Evolutionary conservation across 1,140 invertebrate species (phyloP).

Genomic region (Drosophila lini): DNA sequence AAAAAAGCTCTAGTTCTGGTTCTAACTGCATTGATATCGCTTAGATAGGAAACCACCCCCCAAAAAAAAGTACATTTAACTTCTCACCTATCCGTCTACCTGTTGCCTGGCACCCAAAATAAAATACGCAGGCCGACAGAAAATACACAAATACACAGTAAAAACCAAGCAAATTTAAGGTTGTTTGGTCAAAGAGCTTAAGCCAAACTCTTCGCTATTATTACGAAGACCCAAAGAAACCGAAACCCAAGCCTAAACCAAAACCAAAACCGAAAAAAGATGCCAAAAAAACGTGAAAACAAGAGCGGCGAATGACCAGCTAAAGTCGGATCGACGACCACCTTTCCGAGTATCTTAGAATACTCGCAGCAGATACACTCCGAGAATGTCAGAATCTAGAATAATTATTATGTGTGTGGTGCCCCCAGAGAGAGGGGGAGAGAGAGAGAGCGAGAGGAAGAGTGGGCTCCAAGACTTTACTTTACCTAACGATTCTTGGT

Average conservation of each 20-base stretch:
- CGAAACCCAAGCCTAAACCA: slow-evolving; percentile 27
- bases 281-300: slow-evolving; percentile 39
- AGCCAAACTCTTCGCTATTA: slow-evolving; percentile 28
- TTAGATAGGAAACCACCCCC: slow-evolving; percentile 8
- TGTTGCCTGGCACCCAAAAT: slow-evolving; percentile 15
- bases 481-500: slow-evolving; percentile 63
- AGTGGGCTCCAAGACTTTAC: slow-evolving; percentile 63
- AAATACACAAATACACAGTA: neutral
- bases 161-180: neutral
- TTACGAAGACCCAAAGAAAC: slow-evolving; percentile 27
- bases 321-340: slow-evolving; percentile 66
- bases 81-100: slow-evolving; percentile 12
- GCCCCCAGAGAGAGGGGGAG: slow-evolving; percentile 17
- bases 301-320: slow-evolving; percentile 43
- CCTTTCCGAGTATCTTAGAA: slow-evolving; percentile 51
- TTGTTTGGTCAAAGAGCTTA: slow-evolving; percentile 14
- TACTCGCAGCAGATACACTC: slow-evolving; percentile 22
- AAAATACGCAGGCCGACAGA: neutral
- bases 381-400: slow-evolving; percentile 61
- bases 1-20: slow-evolving; percentile 13
- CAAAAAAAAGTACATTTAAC: slow-evolving; percentile 1
- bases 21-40: slow-evolving; percentile 34
- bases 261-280: slow-evolving; percentile 14
- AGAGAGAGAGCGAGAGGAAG: slow-evolving; percentile 1
- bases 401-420: slow-evolving; percentile 70